Evolutionary conservation across 2,113 vertebrate species (phyloP).

Genomic region (Cyprinodon variegatus): DNA sequence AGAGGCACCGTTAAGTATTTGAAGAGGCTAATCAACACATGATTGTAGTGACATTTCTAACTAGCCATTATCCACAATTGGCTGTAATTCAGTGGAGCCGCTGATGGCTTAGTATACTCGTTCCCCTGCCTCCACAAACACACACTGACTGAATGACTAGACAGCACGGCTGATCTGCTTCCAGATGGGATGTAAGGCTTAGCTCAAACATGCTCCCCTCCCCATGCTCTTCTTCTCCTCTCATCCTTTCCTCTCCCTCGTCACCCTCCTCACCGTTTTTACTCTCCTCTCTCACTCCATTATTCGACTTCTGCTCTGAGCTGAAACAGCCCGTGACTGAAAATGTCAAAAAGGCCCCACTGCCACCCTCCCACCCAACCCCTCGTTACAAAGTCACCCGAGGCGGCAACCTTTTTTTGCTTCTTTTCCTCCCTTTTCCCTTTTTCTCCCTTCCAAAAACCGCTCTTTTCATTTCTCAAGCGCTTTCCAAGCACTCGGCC

Average conservation of each 20-base stretch:
- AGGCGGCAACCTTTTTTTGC: conserved; percentile 12
- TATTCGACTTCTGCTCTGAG: conserved; percentile 26
- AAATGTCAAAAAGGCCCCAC: conserved; percentile 53
- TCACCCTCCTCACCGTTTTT: conserved; percentile 1
- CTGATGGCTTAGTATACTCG: conserved; percentile 42
- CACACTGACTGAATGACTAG: neutral
- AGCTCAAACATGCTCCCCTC: conserved; percentile 32
- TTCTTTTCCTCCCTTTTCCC: neutral
- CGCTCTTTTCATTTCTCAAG: conserved; percentile 44
- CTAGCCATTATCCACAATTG: conserved; percentile 44
- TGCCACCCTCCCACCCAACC: neutral
- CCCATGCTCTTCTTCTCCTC: conserved; percentile 43
- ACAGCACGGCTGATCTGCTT: conserved; percentile 45
- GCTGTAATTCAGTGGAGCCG: conserved; percentile 43
- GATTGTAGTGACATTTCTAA: conserved; percentile 67
- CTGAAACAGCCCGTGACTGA: conserved; percentile 44
- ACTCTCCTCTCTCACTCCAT: neutral
- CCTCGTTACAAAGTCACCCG: conserved; percentile 58
- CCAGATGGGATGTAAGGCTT: conserved; percentile 48
- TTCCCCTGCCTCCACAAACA: conserved; percentile 9
- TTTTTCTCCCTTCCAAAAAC: conserved; percentile 17
- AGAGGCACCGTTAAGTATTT: conserved; percentile 35
- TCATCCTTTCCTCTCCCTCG: conserved; percentile 2
- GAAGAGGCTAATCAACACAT: conserved; percentile 50
- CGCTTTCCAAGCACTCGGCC: conserved; percentile 23